phyloP scores from a whole-genome alignment of 2,888 invertebrate genomes.

The Dryococelus australis region DNA sequence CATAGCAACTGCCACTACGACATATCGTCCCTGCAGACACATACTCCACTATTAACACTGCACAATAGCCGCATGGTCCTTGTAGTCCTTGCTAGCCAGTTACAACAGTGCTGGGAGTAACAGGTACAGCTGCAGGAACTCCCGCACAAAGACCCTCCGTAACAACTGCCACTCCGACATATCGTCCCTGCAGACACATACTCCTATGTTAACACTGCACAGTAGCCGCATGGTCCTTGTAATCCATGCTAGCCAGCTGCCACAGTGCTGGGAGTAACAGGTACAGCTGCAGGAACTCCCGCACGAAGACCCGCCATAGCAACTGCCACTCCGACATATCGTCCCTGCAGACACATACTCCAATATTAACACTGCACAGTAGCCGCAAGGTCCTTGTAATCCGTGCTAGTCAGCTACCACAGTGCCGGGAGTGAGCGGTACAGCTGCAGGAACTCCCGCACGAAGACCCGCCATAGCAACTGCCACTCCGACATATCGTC shows the following conservation, averaged over 20 bases:
- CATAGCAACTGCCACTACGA: too few species aligned
- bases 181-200: background rate
- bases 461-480: background rate
- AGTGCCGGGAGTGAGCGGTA: constrained; percentile 43
- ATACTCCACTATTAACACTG: background rate
- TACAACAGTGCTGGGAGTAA: constrained; percentile 45
- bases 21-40: background rate
- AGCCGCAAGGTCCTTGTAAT: constrained; percentile 41
- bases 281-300: constrained; percentile 44
- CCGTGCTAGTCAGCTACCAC: constrained; percentile 42
- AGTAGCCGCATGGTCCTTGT: constrained; percentile 43
- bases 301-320: background rate
- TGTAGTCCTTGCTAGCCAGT: constrained; percentile 39
- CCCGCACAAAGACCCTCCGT: constrained; percentile 22
- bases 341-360: too few species aligned
- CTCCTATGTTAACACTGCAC: too few species aligned
- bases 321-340: background rate
- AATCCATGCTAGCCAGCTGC: constrained; percentile 40
- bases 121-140: constrained; percentile 43
- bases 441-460: constrained; percentile 41
- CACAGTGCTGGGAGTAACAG: constrained; percentile 43
- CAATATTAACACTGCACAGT: too few species aligned
- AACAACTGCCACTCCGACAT: background rate
- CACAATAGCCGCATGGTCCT: constrained; percentile 42
- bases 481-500: background rate